These are phyloP conservation scores for Sinocyclocheilus maitianheensis DNA, from an alignment of 2,113 vertebrate species.

Conservation along the genomic window DNA sequence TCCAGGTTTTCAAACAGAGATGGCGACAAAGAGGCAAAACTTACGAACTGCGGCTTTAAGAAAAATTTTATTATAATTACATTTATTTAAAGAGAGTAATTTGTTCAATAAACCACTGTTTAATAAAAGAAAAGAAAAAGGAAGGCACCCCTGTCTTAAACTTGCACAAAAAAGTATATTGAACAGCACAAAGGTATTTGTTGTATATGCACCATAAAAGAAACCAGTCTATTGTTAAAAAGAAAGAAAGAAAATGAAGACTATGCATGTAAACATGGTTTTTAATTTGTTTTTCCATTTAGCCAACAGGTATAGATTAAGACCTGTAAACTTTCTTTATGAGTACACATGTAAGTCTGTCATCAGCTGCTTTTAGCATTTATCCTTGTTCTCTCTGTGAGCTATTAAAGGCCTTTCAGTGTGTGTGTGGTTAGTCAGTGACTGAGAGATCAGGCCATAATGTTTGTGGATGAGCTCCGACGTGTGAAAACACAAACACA, in stretches of 20 bases:
- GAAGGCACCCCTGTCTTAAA: too few species aligned
- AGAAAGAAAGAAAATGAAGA: not conserved
- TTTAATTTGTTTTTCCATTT: not conserved
- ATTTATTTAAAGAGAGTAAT: too few species aligned
- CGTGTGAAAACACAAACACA: conserved; percentile 42
- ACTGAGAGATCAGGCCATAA: conserved; percentile 22
- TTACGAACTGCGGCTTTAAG: too few species aligned
- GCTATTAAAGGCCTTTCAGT: not conserved
- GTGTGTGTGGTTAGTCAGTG: conserved; percentile 20
- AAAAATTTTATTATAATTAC: too few species aligned
- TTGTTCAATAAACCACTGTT: too few species aligned
- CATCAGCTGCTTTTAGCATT: conserved; percentile 5
- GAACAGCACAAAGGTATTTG: not conserved
- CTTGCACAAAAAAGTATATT: not conserved
- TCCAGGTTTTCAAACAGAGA: too few species aligned
- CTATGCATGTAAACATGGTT: not conserved
- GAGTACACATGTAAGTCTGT: not conserved
- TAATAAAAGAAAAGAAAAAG: too few species aligned
- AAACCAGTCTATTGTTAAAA: too few species aligned
- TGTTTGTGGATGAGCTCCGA: conserved; percentile 31
- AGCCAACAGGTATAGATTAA: not conserved
- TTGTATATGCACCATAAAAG: not conserved
- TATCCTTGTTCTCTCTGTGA: not conserved
- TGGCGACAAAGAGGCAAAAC: too few species aligned
- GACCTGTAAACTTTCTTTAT: not conserved